Conservation (phyloP, 2,797 vertebrate genomes). For the Urophycis tenuis region DNA sequence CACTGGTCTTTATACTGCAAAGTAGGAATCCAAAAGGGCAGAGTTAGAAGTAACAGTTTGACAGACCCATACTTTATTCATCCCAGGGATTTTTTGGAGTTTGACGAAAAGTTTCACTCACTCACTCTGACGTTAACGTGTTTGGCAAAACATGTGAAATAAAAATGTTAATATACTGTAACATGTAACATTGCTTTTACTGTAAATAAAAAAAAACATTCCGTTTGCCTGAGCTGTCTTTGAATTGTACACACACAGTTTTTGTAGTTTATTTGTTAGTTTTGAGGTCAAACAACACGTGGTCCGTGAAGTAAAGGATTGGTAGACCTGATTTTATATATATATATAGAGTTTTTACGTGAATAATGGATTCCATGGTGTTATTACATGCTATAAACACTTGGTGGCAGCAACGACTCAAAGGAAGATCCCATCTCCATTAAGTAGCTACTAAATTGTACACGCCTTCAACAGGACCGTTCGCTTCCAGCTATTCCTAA, state of each 20-base stretch:
- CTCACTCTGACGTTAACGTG: background rate
- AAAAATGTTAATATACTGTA: background rate
- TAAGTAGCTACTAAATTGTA: background rate
- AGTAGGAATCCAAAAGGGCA: background rate
- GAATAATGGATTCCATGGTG: background rate
- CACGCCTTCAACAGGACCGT: background rate
- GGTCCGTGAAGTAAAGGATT: background rate
- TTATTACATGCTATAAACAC: slow-evolving; percentile 27
- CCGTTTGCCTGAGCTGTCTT: background rate
- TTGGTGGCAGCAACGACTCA: slow-evolving; percentile 59
- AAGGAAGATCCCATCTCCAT: background rate
- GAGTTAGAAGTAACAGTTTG: background rate
- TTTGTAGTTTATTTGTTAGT: background rate
- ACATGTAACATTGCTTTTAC: background rate
- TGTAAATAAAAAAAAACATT: background rate
- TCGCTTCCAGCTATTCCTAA: background rate
- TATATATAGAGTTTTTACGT: too few species aligned
- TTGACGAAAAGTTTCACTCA: too few species aligned
- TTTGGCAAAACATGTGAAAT: background rate
- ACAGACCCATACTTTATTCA: too few species aligned
- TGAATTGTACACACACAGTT: background rate
- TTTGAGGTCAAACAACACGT: background rate
- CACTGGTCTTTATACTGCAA: background rate
- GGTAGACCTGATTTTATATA: too few species aligned
- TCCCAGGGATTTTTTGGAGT: too few species aligned